Evolutionary conservation across 1,140 invertebrate genomes (phyloP), one percentile per base, ranked within the genome.

Genomic region (Macrostomum lignano): DNA sequence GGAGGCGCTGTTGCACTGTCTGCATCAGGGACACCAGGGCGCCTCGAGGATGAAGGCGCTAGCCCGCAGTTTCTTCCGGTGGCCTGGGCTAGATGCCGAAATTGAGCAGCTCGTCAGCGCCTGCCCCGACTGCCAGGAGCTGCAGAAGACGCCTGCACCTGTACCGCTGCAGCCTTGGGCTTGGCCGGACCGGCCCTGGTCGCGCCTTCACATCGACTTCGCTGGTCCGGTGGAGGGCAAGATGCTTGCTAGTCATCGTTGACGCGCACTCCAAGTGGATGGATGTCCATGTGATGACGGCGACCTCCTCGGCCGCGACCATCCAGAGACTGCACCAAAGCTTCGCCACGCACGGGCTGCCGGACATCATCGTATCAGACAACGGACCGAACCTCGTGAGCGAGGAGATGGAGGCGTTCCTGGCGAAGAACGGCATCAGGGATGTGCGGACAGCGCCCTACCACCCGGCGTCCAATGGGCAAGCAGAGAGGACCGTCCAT

Each of bases 131-230:
- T n/a, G n/a, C n/a, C 26, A 37, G 14, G 9, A 11, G 20, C 29
- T 9, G 17, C 32, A 10, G 26, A 24, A 19, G 9, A 36, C 11
- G 62, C 40, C 33, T 3, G 21, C 20, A 33, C 39, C 28, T 35
- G 36, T n/a, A 17, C 22, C 41, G 10, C n/a, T 38, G 9, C 15
- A 36, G 13, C 32, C 36, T 1, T 61, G 54, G 59, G 32, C 38
- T 6, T n/a, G n/a, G n/a, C n/a, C n/a, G n/a, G 33, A 36, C n/a
- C 41, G 30, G 26, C 51, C 48, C 0, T 62, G 54, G 48, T 39
- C 48, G 15, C 38, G 60, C 25, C 24, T 63, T 0, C 58, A 65
- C 36, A 42, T 55, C 0, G 63, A 63, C 40, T 63, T 59, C 38
- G 50, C 51, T 4, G 55, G 55, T 13, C 51, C 21, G 28, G 43